Evolutionary conservation across 2,113 vertebrate species (phyloP), one percentile per base, ranked within the genome.

Genomic region (Myrmophylax atrothorax): DNA sequence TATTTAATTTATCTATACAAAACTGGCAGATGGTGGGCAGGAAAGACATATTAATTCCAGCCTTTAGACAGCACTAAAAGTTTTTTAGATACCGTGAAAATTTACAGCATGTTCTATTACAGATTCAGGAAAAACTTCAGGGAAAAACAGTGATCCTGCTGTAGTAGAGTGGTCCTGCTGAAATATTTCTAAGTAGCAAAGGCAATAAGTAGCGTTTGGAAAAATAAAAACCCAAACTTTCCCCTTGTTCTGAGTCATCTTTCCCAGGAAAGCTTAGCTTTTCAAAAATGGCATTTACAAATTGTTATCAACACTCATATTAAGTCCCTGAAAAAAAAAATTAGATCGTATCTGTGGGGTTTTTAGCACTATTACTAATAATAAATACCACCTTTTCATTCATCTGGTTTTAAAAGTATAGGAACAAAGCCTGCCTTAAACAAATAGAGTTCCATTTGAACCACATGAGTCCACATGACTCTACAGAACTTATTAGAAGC

Each of bases 331-430:
- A 66, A 79, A 66, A 24, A 74, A 81, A 56, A n/a, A 55, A 19
- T 7, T 17, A 40, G 15, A 63, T 37, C 16, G 2, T 9, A 42
- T 58, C 6, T 42, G 26, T 72, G 8, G 0, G 8, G 0, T 67
- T 67, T 5, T 46, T 8, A 44, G 31, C 3, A 10, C 7, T 42
- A 3, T 12, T 44, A 18, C 64, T 69, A 44, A 33, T 38, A 55
- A 42, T 26, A 56, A 33, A 40, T 35, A 35, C 29, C 38, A 69
- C 20, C 2, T 74, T 53, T 67, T 47, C 5, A 44, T 58, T 87
- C 10, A 59, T 75, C 22, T 14, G 40, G 1, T 67, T 78, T 46
- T 74, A 17, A 81, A 79, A 81, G 22, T n/a, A 18, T 10, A 40
- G 11, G 37, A 69, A 25, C 7, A 69, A 78, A 58, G 5, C 7